Evolutionary conservation across 2,888 invertebrate species (phyloP), one percentile per base, ranked within the genome.

Genomic region (Diarsia dahlii): DNA sequence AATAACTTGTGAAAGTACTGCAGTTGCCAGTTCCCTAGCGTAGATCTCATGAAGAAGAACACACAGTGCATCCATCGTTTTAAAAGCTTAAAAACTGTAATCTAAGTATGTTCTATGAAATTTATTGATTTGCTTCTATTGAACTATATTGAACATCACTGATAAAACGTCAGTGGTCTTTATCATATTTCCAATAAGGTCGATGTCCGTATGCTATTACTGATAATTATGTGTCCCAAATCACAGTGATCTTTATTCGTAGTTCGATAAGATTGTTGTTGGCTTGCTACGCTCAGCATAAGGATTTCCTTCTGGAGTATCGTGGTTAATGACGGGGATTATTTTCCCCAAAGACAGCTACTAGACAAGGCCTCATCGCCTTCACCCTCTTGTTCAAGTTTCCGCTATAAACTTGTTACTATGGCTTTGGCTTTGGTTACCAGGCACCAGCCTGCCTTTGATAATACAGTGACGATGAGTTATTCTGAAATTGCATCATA

Each of bases 401-500:
- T 39, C 39, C 6, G 39, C 39, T 39, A 39, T 39, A 39, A 3
- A 39, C 39, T 39, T 39, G 8, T 39, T 39, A 8, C 39, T 39
- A 39, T 8, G 8, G 39, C 39, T 39, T 39, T 39, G 39, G 39
- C 39, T 4, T 48, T 48, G 13, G 46, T 48, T 48, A 13, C 8
- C 20, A 52, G 52, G 52, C 20, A 10, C n/a, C 9, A 2, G 20
- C 20, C 20, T 18, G 3, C 52, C n/a, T 52, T 34, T 34, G 34
- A 10, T 5, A 34, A 60, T 20, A 60, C 20, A 1, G 8, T 39
- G 4, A 39, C 18, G 39, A 5, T 39, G 20, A 62, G 45, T 20
- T 66, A 13, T 34, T 50, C 34, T 34, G 9, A 52, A 15, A 5
- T 60, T 69, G 45, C 69, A 69, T 69, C 13, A 69, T 28, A 28